A percentile compares a stretch with the other conserved stretches of the same genome.
These are phyloP conservation scores for Eupithecia subumbrata DNA, from an alignment of 2,888 invertebrate species.

Conservation along the genomic window DNA sequence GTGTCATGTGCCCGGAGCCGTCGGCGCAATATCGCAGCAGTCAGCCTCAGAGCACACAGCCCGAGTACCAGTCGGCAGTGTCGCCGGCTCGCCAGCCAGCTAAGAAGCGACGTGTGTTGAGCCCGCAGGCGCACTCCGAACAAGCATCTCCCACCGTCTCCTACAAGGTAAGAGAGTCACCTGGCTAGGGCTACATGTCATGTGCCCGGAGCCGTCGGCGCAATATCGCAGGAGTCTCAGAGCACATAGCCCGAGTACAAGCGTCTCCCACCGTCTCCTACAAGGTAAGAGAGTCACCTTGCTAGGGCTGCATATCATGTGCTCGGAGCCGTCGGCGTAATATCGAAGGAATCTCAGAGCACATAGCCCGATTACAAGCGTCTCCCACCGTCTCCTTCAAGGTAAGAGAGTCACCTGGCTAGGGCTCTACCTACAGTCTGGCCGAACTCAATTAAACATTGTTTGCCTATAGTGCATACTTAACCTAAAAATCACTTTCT, in stretches of 20 bases:
- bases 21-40: constrained; percentile 77
- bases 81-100: constrained; percentile 76
- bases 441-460: not conserved
- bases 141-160: constrained; percentile 63
- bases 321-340: constrained; percentile 84
- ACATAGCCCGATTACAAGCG: constrained; percentile 63
- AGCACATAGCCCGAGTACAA: constrained; percentile 65
- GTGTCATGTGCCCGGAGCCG: constrained; percentile 91
- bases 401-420: constrained; percentile 52
- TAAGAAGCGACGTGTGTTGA: constrained; percentile 77
- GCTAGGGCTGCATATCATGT: constrained; percentile 94
- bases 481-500: too few species aligned
- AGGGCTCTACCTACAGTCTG: not conserved
- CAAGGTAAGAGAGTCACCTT: constrained; percentile 61
- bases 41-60: constrained; percentile 72
- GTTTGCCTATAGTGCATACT: too few species aligned
- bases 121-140: constrained; percentile 55
- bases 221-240: constrained; percentile 77
- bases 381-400: constrained; percentile 71
- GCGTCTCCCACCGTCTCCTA: constrained; percentile 66
- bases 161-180: constrained; percentile 65
- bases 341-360: constrained; percentile 76
- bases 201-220: constrained; percentile 87
- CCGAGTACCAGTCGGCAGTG: constrained; percentile 68
- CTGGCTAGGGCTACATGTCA: constrained; percentile 91